Percentiles rank a stretch among this genome's conserved stretches.
These are phyloP conservation scores for Pyrochroa serraticornis DNA, from an alignment of 2,888 invertebrate species.

Conservation along the genomic window DNA sequence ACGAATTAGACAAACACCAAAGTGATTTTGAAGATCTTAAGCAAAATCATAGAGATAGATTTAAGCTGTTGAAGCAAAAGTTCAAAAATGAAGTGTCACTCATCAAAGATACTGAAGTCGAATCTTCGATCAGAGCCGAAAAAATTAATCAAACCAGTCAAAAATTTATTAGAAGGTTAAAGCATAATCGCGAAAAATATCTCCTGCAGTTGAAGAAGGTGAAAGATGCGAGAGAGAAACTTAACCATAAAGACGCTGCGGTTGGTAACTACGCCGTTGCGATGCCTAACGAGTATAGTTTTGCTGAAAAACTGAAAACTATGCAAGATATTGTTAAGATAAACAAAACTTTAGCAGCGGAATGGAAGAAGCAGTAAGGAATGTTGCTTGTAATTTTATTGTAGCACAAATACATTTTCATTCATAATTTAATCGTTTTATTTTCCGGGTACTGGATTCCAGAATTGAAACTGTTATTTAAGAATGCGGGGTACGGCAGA, in stretches of 20 bases:
- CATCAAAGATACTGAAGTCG: slow-evolving; percentile 39
- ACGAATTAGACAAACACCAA: slow-evolving; percentile 36
- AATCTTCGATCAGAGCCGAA: slow-evolving; percentile 34
- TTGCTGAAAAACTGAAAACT: slow-evolving; percentile 38
- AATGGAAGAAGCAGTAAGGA: no score
- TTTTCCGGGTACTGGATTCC: no score
- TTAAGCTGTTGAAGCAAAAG: slow-evolving; percentile 42
- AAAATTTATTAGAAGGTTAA: slow-evolving; percentile 41
- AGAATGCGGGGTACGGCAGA: no score
- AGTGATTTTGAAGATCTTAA: slow-evolving; percentile 34
- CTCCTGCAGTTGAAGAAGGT: slow-evolving; percentile 38
- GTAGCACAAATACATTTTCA: no score
- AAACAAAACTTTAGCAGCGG: no score
- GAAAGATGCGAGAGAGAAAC: slow-evolving; percentile 38
- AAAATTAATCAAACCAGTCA: slow-evolving; percentile 40
- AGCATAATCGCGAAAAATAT: slow-evolving; percentile 41
- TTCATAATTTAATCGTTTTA: no score
- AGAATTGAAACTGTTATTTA: no score
- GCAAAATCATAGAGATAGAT: slow-evolving; percentile 38
- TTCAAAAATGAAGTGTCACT: slow-evolving; percentile 39
- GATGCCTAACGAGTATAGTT: slow-evolving; percentile 38
- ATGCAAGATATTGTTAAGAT: slow-evolving; percentile 22
- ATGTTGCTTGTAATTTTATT: no score
- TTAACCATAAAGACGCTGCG: slow-evolving; percentile 41
- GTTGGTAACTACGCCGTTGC: slow-evolving; percentile 44